These are phyloP conservation scores for Pseudopleuronectes americanus DNA, from an alignment of 2,797 vertebrate genomes.

Conservation along the genomic window DNA sequence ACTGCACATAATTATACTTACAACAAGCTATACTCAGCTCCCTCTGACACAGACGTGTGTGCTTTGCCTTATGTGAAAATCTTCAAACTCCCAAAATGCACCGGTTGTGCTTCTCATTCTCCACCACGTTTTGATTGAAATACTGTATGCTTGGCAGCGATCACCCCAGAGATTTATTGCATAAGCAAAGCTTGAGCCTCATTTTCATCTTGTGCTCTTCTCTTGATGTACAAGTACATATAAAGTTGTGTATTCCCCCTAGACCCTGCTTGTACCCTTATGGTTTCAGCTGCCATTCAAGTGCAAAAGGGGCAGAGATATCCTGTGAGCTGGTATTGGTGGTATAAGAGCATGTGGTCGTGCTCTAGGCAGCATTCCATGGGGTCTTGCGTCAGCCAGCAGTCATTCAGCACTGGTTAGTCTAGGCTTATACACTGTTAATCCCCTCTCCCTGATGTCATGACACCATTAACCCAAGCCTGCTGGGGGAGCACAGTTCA, in stretches of 20 bases:
- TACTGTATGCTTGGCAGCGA: constrained; percentile 2
- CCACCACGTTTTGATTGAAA: neutral
- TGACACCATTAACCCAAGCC: constrained; percentile 77
- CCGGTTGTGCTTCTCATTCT: constrained; percentile 4
- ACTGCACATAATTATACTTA: constrained; percentile 68
- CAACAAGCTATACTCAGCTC: constrained; percentile 57
- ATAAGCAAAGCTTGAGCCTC: constrained; percentile 9
- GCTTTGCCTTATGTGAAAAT: constrained; percentile 10
- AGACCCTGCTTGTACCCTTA: constrained; percentile 4
- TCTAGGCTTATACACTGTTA: constrained; percentile 79
- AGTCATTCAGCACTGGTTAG: constrained; percentile 79
- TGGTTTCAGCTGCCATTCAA: constrained; percentile 21
- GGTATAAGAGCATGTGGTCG: constrained; percentile 65
- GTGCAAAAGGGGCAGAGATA: constrained; percentile 44
- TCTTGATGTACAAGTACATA: neutral
- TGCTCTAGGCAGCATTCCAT: constrained; percentile 81
- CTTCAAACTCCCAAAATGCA: neutral
- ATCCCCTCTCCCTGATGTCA: constrained; percentile 76
- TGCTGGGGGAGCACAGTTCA: constrained; percentile 58
- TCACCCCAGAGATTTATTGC: constrained; percentile 18
- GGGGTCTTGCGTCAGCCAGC: constrained; percentile 80
- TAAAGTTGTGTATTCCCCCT: neutral
- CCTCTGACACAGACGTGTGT: constrained; percentile 28
- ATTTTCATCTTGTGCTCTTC: constrained; percentile 10
- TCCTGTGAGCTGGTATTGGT: constrained; percentile 60